Conservation (phyloP, 2,797 vertebrate species). For the Pyrocephalus nanus region DNA sequence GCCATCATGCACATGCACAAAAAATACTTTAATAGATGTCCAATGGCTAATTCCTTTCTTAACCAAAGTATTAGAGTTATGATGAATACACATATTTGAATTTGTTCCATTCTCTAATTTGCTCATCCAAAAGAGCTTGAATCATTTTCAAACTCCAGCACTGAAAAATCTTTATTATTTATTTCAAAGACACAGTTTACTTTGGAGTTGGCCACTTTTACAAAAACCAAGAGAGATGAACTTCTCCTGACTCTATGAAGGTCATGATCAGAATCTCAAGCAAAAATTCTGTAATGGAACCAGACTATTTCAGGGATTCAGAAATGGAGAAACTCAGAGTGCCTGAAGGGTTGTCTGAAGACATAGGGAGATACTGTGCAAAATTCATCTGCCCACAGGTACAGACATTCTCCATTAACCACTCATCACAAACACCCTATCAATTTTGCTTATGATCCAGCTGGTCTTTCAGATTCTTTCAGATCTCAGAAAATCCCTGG, state of each 20-base stretch:
- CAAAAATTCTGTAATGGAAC: background rate
- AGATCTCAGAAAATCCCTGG: too few relatives aligned
- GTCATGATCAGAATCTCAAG: background rate
- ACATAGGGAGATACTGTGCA: background rate
- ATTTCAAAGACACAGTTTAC: background rate
- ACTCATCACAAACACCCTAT: background rate
- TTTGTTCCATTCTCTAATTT: background rate
- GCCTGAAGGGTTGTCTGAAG: background rate
- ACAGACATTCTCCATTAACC: background rate
- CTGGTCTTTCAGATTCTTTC: background rate
- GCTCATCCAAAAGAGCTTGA: background rate
- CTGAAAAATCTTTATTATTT: background rate
- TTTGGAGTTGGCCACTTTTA: background rate
- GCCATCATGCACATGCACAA: background rate
- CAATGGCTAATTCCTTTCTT: conserved; percentile 12
- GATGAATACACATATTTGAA: background rate
- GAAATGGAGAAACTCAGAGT: background rate
- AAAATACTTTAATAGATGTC: background rate
- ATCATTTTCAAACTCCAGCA: background rate
- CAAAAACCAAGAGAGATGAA: background rate
- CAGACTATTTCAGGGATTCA: background rate
- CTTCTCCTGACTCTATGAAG: background rate
- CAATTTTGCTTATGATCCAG: background rate
- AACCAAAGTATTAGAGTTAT: background rate
- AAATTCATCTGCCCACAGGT: background rate